Percentiles rank a stretch among this genome's conserved stretches.
Evolutionary conservation across 2,888 invertebrate species (phyloP).

Genomic region (Sphaerophoria taeniata): DNA sequence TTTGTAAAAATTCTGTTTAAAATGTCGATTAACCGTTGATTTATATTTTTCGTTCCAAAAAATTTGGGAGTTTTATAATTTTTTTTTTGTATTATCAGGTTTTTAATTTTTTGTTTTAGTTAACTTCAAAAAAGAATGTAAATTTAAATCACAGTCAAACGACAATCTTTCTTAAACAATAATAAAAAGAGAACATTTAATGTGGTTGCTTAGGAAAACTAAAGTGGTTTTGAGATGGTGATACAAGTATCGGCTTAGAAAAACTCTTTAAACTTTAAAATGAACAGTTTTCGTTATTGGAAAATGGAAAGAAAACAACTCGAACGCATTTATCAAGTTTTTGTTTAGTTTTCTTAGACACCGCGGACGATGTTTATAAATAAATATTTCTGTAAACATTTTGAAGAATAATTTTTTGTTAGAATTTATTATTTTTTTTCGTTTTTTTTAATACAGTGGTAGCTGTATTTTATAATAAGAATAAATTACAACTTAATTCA

Average conservation of each 20-base stretch:
- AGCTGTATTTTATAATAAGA: slow-evolving; percentile 17
- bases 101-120: slow-evolving; percentile 42
- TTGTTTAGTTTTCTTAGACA: too few relatives aligned
- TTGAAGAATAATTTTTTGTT: slow-evolving; percentile 13
- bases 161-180: slow-evolving; percentile 60
- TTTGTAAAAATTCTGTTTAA: background rate
- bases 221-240: too few relatives aligned
- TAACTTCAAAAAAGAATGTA: slow-evolving; percentile 42
- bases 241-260: too few relatives aligned
- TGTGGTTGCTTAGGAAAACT: too few relatives aligned
- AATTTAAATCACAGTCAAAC: slow-evolving; percentile 72
- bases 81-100: slow-evolving; percentile 37
- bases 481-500: slow-evolving; percentile 26
- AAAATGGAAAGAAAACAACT: too few relatives aligned
- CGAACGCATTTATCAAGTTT: too few relatives aligned
- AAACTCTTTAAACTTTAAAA: too few relatives aligned
- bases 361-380: background rate
- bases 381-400: background rate
- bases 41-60: background rate
- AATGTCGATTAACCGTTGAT: background rate
- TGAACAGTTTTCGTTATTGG: too few relatives aligned
- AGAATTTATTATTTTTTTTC: background rate
- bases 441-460: slow-evolving; percentile 9
- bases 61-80: slow-evolving; percentile 37
- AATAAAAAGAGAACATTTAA: background rate